A percentile compares a stretch with the other conserved stretches of the same genome.
phyloP scores from a whole-genome alignment of 2,113 vertebrate genomes.

The Seriola dumerili region DNA sequence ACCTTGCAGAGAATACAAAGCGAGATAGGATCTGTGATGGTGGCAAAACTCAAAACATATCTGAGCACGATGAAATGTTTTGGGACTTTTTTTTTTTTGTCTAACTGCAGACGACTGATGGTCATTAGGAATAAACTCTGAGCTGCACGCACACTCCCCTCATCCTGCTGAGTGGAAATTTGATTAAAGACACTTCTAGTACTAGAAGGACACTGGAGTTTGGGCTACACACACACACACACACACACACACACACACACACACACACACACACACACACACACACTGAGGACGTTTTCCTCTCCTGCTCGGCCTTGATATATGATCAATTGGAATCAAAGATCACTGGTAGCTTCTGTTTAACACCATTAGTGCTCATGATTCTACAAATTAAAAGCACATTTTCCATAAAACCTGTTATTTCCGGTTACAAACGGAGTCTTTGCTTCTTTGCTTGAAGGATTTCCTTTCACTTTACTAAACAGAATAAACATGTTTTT shows the following conservation, averaged over 20 bases:
- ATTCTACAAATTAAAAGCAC: conserved; percentile 1
- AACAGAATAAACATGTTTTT: neutral
- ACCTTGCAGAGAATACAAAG: conserved; percentile 17
- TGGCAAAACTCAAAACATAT: conserved; percentile 47
- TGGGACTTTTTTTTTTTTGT: neutral
- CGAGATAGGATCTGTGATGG: conserved; percentile 14
- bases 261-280: neutral
- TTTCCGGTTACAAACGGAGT: neutral
- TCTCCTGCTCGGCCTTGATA: neutral
- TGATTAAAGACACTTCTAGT: neutral
- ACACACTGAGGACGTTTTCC: neutral
- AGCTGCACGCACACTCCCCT: neutral
- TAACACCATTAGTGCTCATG: neutral
- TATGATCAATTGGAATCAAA: neutral
- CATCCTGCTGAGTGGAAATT: neutral
- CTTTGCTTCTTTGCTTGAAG: no score
- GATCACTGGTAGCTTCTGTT: neutral
- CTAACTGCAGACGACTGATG: neutral
- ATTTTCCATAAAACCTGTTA: neutral
- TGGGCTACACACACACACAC: neutral
- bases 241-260: neutral
- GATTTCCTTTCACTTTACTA: neutral
- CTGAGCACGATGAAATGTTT: conserved; percentile 9
- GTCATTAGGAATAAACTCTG: conserved; percentile 1
- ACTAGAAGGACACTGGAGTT: neutral